Evolutionary conservation across 2,113 vertebrate species (phyloP).

Genomic region (Limnothrissa miodon): DNA sequence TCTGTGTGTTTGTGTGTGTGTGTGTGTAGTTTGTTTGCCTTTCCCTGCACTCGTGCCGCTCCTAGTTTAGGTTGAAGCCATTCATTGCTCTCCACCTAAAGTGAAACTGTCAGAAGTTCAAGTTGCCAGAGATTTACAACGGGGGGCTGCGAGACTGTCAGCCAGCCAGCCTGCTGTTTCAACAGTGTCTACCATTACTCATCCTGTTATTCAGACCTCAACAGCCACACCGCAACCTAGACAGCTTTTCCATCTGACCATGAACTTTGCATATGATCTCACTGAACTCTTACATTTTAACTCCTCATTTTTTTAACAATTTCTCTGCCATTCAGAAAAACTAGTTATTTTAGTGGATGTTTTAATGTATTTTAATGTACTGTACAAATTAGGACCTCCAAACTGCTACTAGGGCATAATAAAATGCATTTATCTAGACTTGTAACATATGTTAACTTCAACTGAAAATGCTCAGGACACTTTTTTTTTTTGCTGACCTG

Average conservation of each 20-base stretch:
- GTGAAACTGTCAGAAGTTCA: constrained; percentile 56
- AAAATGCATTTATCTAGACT: background rate
- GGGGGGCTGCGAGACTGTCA: background rate
- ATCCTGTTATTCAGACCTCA: background rate
- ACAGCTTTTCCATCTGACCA: background rate
- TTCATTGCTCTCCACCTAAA: constrained; percentile 35
- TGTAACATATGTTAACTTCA: background rate
- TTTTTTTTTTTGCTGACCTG: background rate
- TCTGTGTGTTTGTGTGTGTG: constrained; percentile 18
- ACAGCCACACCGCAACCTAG: background rate
- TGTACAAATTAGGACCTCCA: background rate
- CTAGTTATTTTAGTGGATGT: background rate
- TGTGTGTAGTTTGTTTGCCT: constrained; percentile 10
- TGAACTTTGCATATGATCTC: background rate
- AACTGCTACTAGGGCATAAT: background rate
- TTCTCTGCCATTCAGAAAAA: background rate
- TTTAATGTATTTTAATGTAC: background rate
- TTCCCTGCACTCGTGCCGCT: constrained; percentile 26
- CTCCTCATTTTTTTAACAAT: background rate
- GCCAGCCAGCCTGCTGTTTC: background rate
- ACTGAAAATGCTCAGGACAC: background rate
- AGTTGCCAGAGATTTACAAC: constrained; percentile 50
- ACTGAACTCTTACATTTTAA: background rate
- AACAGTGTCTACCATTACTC: background rate
- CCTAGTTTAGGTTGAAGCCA: constrained; percentile 33